Evolutionary conservation across 2,888 invertebrate species (phyloP).

Genomic region (Caenorhabditis plicata): DNA sequence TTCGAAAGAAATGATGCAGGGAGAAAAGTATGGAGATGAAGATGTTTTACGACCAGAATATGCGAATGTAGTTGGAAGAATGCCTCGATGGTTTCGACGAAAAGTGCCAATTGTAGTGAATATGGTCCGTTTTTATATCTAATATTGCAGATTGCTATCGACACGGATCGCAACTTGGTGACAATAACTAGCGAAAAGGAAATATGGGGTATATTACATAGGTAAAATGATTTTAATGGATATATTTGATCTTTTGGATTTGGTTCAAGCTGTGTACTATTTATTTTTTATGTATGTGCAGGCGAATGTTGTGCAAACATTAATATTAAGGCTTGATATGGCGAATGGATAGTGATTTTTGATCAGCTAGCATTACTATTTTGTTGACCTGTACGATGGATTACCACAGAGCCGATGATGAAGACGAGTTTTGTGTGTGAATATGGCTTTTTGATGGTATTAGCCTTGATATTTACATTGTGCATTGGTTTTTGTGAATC

Average conservation of each 20-base stretch:
- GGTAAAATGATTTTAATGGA: conserved; percentile 42
- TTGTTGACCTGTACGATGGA: no score
- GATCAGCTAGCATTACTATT: no score
- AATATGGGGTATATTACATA: conserved; percentile 52
- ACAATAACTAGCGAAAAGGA: conserved; percentile 45
- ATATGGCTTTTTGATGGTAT: no score
- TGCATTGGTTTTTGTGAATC: no score
- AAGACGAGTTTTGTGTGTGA: no score
- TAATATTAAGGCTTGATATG: no score
- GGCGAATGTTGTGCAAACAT: no score
- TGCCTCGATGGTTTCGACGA: conserved; percentile 23
- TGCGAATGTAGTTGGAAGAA: conserved; percentile 25
- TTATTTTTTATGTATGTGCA: conserved; percentile 1
- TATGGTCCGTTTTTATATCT: neutral
- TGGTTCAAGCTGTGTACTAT: neutral
- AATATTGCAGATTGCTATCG: conserved; percentile 46
- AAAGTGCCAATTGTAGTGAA: conserved; percentile 7
- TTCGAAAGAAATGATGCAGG: conserved; percentile 7
- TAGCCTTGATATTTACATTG: no score
- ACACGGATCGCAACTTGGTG: conserved; percentile 54
- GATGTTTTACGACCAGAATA: conserved; percentile 30
- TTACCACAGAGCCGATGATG: no score
- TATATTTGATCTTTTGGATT: no score
- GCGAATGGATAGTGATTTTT: no score
- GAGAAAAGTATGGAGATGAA: conserved; percentile 18